A percentile compares a stretch with the other conserved stretches of the same genome.
phyloP scores from a whole-genome alignment of 1,140 invertebrate genomes.

The Drosophila punjabiensis region DNA sequence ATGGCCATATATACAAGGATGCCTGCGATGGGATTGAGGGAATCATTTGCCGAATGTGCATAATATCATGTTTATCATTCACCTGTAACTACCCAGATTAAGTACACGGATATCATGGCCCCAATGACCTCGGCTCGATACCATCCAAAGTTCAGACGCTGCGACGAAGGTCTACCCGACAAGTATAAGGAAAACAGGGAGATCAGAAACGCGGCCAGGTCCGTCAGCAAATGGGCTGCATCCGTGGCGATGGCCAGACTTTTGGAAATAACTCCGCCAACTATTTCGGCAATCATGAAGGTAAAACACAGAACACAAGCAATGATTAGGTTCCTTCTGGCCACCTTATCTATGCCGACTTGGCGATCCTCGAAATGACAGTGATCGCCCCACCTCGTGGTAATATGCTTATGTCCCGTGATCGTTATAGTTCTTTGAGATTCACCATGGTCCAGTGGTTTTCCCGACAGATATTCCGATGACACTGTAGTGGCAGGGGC shows the following conservation, averaged over 20 bases:
- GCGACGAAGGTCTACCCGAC: slow-evolving; percentile 88
- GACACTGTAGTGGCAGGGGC: neutral
- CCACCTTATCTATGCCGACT: slow-evolving; percentile 77
- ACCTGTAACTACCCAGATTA: slow-evolving; percentile 94
- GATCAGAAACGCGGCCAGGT: slow-evolving; percentile 92
- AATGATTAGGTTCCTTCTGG: slow-evolving; percentile 86
- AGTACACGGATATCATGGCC: slow-evolving; percentile 88
- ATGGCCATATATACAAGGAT: slow-evolving; percentile 93
- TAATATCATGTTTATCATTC: neutral
- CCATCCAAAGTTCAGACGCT: slow-evolving; percentile 91
- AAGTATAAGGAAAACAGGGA: slow-evolving; percentile 91
- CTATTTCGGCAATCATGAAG: slow-evolving; percentile 88
- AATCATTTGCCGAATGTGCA: neutral
- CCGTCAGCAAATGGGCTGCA: slow-evolving; percentile 92
- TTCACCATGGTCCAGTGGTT: slow-evolving; percentile 10
- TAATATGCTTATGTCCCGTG: slow-evolving; percentile 49
- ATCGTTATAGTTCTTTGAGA: slow-evolving; percentile 62
- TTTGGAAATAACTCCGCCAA: slow-evolving; percentile 91
- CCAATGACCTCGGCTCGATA: slow-evolving; percentile 87
- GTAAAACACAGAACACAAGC: slow-evolving; percentile 87
- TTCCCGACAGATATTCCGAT: neutral
- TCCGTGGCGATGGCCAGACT: slow-evolving; percentile 94
- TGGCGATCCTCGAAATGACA: slow-evolving; percentile 90
- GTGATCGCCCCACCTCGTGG: slow-evolving; percentile 86
- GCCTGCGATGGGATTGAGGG: slow-evolving; percentile 80